These are phyloP conservation scores for Tridacna crocea DNA, from an alignment of 2,888 invertebrate species.

Conservation along the genomic window DNA sequence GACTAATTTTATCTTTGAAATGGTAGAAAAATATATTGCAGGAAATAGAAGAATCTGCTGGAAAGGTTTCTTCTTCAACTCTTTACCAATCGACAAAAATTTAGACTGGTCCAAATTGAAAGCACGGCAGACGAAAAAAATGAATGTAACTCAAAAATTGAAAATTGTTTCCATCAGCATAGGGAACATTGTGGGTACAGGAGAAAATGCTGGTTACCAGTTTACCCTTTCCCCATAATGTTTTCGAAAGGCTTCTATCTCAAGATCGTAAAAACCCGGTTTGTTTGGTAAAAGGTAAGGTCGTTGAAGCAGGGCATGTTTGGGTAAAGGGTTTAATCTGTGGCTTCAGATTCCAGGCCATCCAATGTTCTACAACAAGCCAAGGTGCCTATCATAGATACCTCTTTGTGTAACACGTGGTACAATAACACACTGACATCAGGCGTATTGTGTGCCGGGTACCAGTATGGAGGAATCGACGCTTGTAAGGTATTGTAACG, in stretches of 20 bases:
- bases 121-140: too few species aligned
- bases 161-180: too few species aligned
- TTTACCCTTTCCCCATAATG: neutral
- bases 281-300: neutral
- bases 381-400: conserved; percentile 61
- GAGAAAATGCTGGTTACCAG: neutral
- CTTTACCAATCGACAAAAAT: too few species aligned
- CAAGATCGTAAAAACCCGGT: too few species aligned
- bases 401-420: conserved; percentile 53
- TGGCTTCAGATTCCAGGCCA: neutral
- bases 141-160: too few species aligned
- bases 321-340: neutral
- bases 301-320: neutral
- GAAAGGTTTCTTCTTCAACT: too few species aligned
- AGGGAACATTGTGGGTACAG: too few species aligned
- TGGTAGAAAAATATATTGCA: neutral
- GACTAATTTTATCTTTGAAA: neutral
- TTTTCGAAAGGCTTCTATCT: neutral
- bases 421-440: conserved; percentile 46
- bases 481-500: conserved; percentile 58
- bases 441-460: conserved; percentile 67
- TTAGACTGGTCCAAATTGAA: too few species aligned
- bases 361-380: conserved; percentile 54
- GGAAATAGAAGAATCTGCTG: neutral
- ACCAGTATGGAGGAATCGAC: conserved; percentile 66